These are phyloP conservation scores for Eilema depressum DNA, from an alignment of 2,888 invertebrate species.

Conservation along the genomic window DNA sequence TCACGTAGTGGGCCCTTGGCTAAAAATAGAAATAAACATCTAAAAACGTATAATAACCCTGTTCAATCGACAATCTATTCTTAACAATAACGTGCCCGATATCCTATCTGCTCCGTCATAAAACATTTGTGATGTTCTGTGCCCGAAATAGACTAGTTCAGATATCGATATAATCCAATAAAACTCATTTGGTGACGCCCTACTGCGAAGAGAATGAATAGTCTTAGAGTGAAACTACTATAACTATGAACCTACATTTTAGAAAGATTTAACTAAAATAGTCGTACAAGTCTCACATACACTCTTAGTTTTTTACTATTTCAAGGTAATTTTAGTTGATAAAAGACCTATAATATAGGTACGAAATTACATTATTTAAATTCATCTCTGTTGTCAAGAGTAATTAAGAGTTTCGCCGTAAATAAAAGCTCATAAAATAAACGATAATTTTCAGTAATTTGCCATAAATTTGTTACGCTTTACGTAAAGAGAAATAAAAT, in stretches of 20 bases:
- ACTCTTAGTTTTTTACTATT: no score
- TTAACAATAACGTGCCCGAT: conserved; percentile 18
- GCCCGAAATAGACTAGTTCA: conserved; percentile 22
- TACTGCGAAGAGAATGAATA: conserved; percentile 46
- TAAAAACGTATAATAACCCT: neutral
- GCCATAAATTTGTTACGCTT: no score
- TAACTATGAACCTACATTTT: conserved; percentile 19
- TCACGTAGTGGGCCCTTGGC: no score
- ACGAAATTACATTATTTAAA: no score
- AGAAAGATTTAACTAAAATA: neutral
- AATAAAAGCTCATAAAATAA: no score
- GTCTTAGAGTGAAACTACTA: conserved; percentile 20
- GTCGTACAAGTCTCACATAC: neutral
- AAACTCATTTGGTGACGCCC: conserved; percentile 49
- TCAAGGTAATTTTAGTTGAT: no score
- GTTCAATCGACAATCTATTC: neutral
- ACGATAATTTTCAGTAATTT: no score
- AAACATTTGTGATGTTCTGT: conserved; percentile 8
- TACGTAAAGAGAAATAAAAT: no score
- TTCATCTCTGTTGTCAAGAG: no score
- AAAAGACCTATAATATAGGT: no score
- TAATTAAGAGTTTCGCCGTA: no score
- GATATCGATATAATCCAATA: conserved; percentile 31
- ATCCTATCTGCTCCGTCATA: conserved; percentile 5
- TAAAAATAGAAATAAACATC: no score